A percentile compares a stretch with the other conserved stretches of the same genome.
Evolutionary conservation across 2,888 invertebrate species (phyloP).

Genomic region (Ernsta delagoae): DNA sequence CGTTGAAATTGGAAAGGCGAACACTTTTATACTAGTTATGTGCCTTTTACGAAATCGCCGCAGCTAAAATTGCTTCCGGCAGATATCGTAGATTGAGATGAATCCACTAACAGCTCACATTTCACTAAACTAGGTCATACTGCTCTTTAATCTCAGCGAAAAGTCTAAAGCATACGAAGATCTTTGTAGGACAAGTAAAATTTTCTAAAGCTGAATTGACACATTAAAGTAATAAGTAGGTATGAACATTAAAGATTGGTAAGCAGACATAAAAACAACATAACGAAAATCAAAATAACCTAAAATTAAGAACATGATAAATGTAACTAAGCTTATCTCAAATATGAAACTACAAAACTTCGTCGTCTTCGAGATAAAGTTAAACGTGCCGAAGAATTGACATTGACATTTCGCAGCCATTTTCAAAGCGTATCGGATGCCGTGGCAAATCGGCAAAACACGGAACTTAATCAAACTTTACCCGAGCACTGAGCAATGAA

Average conservation of each 20-base stretch:
- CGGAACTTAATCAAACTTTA: constrained; percentile 31
- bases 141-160: background rate
- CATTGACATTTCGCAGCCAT: constrained; percentile 8
- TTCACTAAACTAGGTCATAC: constrained; percentile 2
- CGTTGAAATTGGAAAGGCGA: too few species aligned
- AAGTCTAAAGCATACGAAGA: background rate
- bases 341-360: background rate
- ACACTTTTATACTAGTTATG: background rate
- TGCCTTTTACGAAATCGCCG: constrained; percentile 4
- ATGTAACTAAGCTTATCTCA: background rate
- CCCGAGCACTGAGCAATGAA: constrained; percentile 11
- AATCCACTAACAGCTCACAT: background rate
- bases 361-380: background rate
- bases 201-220: too few species aligned
- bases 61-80: constrained; percentile 1
- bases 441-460: constrained; percentile 28
- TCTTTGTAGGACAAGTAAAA: background rate
- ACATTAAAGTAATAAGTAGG: too few species aligned
- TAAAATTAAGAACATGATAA: background rate
- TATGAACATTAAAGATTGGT: too few species aligned
- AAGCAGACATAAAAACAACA: too few species aligned
- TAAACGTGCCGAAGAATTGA: constrained; percentile 1
- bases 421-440: constrained; percentile 20
- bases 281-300: too few species aligned
- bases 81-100: constrained; percentile 4